A percentile compares a stretch with the other conserved stretches of the same genome.
Conservation (phyloP, 1,140 invertebrate species). For the Drosophila navojoa region DNA sequence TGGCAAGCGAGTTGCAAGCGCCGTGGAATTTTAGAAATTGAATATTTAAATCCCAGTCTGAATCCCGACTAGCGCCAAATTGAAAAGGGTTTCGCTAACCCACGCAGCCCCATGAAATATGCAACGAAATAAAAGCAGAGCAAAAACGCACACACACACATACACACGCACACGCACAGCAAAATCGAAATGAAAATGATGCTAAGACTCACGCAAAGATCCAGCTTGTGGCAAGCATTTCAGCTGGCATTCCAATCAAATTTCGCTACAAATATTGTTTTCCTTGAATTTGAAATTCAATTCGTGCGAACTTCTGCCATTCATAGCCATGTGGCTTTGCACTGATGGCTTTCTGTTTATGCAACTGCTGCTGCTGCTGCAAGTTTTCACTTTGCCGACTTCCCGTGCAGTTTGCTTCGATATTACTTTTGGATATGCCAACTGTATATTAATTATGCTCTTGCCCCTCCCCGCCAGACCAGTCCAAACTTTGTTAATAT, state of each 20-base stretch:
- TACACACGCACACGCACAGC: not conserved
- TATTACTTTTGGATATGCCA: not conserved
- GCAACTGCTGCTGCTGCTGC: conserved; percentile 9
- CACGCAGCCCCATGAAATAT: conserved; percentile 54
- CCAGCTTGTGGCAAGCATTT: not conserved
- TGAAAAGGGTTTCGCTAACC: conserved; percentile 63
- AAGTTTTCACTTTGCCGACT: conserved; percentile 23
- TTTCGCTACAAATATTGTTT: conserved; percentile 1
- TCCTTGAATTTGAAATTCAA: not conserved
- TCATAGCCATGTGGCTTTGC: conserved; percentile 22
- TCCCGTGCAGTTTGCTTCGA: not conserved
- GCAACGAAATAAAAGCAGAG: conserved; percentile 42
- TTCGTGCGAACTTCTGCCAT: not conserved
- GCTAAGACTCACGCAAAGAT: conserved; percentile 45
- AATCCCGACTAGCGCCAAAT: conserved; percentile 54
- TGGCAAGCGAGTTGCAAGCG: conserved; percentile 37
- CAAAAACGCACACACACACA: not conserved
- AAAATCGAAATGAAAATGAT: conserved; percentile 60
- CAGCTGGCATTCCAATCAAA: not conserved
- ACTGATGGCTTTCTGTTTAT: conserved; percentile 27
- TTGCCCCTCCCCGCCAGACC: too few species aligned
- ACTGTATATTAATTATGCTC: not conserved
- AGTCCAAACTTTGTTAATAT: too few species aligned
- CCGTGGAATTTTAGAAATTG: conserved; percentile 58
- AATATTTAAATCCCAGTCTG: conserved; percentile 73